phyloP scores from a whole-genome alignment of 2,797 vertebrate species.

The Danio aesculapii region DNA sequence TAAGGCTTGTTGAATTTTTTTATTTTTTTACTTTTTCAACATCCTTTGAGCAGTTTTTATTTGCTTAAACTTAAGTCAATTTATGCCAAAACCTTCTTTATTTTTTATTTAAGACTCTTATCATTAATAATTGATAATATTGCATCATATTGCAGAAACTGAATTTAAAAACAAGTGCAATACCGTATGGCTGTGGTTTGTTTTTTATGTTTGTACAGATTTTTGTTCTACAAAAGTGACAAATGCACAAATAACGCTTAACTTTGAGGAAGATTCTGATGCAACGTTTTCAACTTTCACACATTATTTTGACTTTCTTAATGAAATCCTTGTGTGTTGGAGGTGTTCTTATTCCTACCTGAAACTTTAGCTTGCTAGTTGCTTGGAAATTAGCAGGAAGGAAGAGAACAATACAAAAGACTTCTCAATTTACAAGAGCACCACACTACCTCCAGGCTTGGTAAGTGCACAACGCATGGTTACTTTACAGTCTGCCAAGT shows the following conservation, averaged over 20 bases:
- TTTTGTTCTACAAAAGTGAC: background rate
- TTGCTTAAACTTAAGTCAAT: no score
- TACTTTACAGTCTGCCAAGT: conserved; percentile 32
- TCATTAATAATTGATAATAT: no score
- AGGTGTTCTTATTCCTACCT: background rate
- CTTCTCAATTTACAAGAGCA: conserved; percentile 35
- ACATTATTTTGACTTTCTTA: background rate
- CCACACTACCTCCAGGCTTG: conserved; percentile 34
- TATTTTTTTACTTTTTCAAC: no score
- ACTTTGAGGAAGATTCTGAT: background rate
- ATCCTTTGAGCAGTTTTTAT: no score
- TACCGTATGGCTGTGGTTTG: background rate
- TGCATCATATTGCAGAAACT: conserved; percentile 6
- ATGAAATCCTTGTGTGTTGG: background rate
- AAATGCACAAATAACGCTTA: background rate
- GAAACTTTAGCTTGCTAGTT: conserved; percentile 12
- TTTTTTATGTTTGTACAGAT: background rate
- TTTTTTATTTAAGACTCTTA: background rate
- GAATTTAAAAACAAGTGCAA: background rate
- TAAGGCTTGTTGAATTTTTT: no score
- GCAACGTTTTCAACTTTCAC: background rate
- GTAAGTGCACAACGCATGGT: conserved; percentile 44
- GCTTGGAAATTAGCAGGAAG: background rate
- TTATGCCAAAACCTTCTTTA: no score
- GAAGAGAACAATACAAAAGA: background rate